These are phyloP conservation scores for Heliconius himera DNA, from an alignment of 1,140 invertebrate genomes.

Conservation along the genomic window DNA sequence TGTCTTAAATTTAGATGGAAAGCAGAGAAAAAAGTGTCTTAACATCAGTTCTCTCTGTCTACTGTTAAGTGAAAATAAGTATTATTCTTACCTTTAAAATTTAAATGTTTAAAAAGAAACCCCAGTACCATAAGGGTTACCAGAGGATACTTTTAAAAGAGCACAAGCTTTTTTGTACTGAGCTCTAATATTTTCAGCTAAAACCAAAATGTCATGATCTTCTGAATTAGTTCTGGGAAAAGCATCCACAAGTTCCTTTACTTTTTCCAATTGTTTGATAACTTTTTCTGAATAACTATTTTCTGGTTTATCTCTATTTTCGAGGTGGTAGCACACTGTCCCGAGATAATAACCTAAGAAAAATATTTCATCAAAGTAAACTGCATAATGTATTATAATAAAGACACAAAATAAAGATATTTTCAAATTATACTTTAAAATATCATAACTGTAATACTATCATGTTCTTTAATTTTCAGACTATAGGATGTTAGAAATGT, in stretches of 20 bases:
- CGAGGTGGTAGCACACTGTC: constrained; percentile 70
- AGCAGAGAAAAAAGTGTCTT: no score
- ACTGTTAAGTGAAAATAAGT: background rate
- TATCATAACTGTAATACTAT: no score
- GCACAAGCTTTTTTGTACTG: constrained; percentile 87
- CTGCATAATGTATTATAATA: no score
- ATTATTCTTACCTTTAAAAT: constrained; percentile 32
- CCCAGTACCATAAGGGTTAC: constrained; percentile 76
- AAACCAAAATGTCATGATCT: constrained; percentile 84
- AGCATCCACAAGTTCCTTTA: constrained; percentile 83
- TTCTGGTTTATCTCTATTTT: constrained; percentile 49
- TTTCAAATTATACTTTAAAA: no score
- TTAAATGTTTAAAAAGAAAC: constrained; percentile 64
- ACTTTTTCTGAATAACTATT: constrained; percentile 78
- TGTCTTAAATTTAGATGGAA: no score
- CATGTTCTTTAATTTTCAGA: background rate
- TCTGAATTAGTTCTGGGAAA: constrained; percentile 86
- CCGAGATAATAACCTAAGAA: constrained; percentile 82
- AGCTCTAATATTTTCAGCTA: constrained; percentile 84
- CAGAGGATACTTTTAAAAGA: constrained; percentile 83
- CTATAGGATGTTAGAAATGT: no score
- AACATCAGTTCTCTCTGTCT: background rate
- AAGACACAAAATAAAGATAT: no score
- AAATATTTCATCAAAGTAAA: background rate
- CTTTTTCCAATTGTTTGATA: constrained; percentile 79